phyloP scores from a whole-genome alignment of 2,797 vertebrate genomes.

The Percopsis omiscomaycus region DNA sequence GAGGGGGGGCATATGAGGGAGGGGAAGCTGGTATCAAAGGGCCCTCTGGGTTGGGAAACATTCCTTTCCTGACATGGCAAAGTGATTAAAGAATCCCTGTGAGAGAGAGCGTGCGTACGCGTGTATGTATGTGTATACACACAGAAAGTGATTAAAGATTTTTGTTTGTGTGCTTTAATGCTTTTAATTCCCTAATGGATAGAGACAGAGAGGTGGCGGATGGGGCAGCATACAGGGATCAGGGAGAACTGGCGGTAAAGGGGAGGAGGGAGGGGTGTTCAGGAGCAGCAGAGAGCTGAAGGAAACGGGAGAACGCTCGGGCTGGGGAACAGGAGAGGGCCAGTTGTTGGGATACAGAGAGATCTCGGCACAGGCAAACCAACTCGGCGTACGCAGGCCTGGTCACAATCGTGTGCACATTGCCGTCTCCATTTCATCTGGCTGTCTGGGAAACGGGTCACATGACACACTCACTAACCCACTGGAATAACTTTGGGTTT shows the following conservation, averaged over 20 bases:
- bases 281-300: conserved; percentile 8
- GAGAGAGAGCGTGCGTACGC: conserved; percentile 5
- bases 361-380: conserved; percentile 23
- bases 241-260: not conserved
- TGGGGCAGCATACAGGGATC: conserved; percentile 15
- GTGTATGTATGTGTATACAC: conserved; percentile 10
- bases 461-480: too few species aligned
- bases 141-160: conserved; percentile 51
- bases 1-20: conserved; percentile 38
- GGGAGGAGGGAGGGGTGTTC: conserved; percentile 17
- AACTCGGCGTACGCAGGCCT: conserved; percentile 7
- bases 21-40: conserved; percentile 73
- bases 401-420: not conserved
- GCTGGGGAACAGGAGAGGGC: conserved; percentile 46
- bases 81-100: conserved; percentile 71
- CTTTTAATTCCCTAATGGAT: conserved; percentile 70
- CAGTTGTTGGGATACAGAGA: conserved; percentile 31
- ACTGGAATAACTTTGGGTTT: too few species aligned
- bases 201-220: conserved; percentile 41
- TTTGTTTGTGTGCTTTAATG: conserved; percentile 46
- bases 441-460: too few species aligned
- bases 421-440: too few species aligned
- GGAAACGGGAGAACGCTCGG: conserved; percentile 1
- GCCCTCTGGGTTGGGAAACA: conserved; percentile 71
- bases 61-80: conserved; percentile 79